Conservation (phyloP, 2,113 vertebrate genomes). For the Saimiri boliviensis region DNA sequence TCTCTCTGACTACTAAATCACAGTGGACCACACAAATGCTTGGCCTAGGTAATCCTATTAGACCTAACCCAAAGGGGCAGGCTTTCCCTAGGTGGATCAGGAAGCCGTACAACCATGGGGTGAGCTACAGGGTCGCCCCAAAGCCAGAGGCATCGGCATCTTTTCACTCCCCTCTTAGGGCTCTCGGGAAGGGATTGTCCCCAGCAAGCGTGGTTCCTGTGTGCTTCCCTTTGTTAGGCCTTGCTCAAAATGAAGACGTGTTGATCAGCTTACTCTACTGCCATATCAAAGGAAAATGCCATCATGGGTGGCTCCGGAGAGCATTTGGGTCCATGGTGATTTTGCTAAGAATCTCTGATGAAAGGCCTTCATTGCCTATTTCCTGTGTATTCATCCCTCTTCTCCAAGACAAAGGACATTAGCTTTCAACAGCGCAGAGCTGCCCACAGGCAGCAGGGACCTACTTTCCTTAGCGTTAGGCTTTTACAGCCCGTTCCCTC, state of each 20-base stretch:
- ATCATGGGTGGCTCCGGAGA: background rate
- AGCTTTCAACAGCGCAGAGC: background rate
- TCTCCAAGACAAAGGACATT: background rate
- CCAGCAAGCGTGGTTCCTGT: background rate
- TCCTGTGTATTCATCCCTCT: background rate
- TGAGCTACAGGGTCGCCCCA: background rate
- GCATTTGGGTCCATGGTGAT: background rate
- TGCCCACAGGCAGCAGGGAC: background rate
- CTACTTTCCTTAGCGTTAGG: background rate
- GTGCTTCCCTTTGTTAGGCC: background rate
- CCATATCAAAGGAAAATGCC: background rate
- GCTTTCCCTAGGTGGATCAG: background rate
- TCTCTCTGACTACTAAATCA: constrained; percentile 19
- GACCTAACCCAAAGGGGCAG: background rate
- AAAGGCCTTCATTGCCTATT: background rate
- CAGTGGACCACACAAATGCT: constrained; percentile 48
- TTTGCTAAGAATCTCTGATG: background rate
- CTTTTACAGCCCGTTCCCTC: background rate
- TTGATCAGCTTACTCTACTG: background rate
- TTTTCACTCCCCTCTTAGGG: background rate
- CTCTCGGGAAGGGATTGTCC: background rate
- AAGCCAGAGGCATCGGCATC: background rate
- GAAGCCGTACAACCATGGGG: background rate
- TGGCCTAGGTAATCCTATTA: background rate
- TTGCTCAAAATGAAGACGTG: background rate